These are phyloP conservation scores for Antennarius striatus DNA, from an alignment of 2,113 vertebrate genomes.

Conservation along the genomic window DNA sequence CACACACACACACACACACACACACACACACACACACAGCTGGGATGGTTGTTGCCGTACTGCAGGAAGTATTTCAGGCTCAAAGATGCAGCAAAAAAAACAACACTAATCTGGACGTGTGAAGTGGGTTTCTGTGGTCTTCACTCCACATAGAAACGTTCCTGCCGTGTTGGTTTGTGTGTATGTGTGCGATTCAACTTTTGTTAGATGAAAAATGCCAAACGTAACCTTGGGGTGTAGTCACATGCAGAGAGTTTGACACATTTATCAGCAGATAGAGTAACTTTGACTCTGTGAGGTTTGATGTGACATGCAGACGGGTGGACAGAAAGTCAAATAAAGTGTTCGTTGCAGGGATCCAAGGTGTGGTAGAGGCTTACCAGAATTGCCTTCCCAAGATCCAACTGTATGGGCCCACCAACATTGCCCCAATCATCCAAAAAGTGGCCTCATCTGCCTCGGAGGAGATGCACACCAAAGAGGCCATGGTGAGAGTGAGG, in stretches of 20 bases:
- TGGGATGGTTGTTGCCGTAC: conserved; percentile 49
- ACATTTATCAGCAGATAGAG: conserved; percentile 32
- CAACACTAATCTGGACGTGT: conserved; percentile 79
- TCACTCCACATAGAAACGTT: conserved; percentile 37
- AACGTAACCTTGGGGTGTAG: conserved; percentile 34
- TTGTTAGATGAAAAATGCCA: conserved; percentile 28
- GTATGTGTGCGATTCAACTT: neutral
- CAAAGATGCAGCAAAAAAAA: conserved; percentile 46
- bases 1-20: neutral
- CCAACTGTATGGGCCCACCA: conserved; percentile 96
- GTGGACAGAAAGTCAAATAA: neutral
- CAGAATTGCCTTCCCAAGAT: conserved; percentile 98
- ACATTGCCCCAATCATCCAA: conserved; percentile 99
- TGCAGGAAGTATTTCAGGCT: conserved; percentile 61
- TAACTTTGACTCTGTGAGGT: conserved; percentile 37
- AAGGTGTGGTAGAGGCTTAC: conserved; percentile 98
- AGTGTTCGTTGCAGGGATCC: conserved; percentile 84
- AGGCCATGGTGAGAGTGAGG: conserved; percentile 93
- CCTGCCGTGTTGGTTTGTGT: conserved; percentile 19
- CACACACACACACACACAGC: conserved; percentile 29
- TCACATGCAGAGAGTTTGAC: conserved; percentile 23
- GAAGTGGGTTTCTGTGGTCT: conserved; percentile 67
- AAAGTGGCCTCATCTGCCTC: conserved; percentile 97
- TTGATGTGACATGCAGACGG: neutral
- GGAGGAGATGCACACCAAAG: conserved; percentile 96